A percentile compares a stretch with the other conserved stretches of the same genome.
phyloP scores from a whole-genome alignment of 1,140 invertebrate genomes.

The Aphelenchoides fujianensis region DNA sequence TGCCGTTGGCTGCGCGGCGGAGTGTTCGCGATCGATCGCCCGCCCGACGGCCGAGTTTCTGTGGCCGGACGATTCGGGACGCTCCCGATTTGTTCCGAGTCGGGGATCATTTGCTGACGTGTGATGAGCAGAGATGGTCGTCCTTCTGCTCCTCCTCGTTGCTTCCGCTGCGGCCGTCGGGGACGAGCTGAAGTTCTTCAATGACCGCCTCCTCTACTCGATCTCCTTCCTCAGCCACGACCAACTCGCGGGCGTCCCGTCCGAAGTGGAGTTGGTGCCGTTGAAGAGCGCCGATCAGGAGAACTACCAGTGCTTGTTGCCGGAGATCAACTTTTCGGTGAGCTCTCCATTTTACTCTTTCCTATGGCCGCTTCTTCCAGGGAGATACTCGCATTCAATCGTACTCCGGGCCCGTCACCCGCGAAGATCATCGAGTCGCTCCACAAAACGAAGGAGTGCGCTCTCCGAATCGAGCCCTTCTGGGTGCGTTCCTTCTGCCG shows the following conservation, averaged over 20 bases:
- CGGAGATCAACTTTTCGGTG: not conserved
- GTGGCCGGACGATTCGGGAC: not conserved
- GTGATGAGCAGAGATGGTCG: not conserved
- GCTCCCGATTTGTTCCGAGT: not conserved
- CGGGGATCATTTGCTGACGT: not conserved
- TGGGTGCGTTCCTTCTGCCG: too few relatives aligned
- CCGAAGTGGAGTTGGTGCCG: not conserved
- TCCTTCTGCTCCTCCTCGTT: not conserved
- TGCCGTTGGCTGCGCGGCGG: not conserved
- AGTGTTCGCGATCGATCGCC: not conserved
- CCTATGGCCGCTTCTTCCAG: not conserved
- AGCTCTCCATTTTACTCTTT: not conserved
- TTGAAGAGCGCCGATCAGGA: slow-evolving; percentile 1
- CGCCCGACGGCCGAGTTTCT: not conserved
- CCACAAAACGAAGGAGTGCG: not conserved
- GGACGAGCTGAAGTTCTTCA: not conserved
- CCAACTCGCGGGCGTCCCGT: not conserved
- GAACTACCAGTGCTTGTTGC: slow-evolving; percentile 2
- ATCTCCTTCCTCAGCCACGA: not conserved
- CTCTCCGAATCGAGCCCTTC: not conserved
- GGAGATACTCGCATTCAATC: not conserved
- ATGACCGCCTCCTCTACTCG: not conserved
- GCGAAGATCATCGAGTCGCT: not conserved
- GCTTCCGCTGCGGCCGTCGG: not conserved
- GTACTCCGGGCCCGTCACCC: not conserved